Base-by-base conservation (phyloP, 2,797 vertebrate genomes). In the Pantherophis alleghaniensis region DNA sequence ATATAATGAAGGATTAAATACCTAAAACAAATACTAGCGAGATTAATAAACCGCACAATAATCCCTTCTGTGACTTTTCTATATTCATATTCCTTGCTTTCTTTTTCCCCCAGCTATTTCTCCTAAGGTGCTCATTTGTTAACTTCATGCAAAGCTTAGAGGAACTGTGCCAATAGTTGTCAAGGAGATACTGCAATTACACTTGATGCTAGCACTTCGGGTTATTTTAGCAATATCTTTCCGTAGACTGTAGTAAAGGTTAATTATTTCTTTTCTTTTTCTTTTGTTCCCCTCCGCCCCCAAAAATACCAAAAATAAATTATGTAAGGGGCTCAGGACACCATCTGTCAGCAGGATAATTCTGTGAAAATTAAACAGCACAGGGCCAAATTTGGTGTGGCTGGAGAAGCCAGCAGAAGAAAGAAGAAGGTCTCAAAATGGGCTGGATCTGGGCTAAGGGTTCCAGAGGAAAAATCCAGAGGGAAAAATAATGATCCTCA, bases 41-140 rank as follows among this genome's bases (percentile, higher is more conserved):
- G 87, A 91, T 93, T 91, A 87, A 89, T 88, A 89, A 91, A 42
- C 47, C 10, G 22, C 63, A 74, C 63, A 61, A 83, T 91, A 88
- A 89, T 91, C 86, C 86, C 91, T 28, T 59, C 63, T 88, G 18
- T 87, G 59, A 61, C 32, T 61, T 83, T 53, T 89, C 66, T 87
- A 51, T 59, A 88, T 91, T 24, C 88, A 60, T 61, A 69, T 53
- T 24, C 90, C 42, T 56, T 55, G 42, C 56, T 63, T 69, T 53
- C 90, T 88, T 60, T n/a, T 10, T 2, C 1, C 42, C n/a, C 14
- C 56, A 61, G 32, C 57, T 28, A 89, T 91, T 93, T 93, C 87
- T 91, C 92, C 47, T 56, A 87, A 91, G n/a, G 86, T 83, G 66
- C 87, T 93, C 42, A 88, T 93, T 91, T 89, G 66, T 56, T 91